Percentiles rank a stretch among this genome's conserved stretches.
Conservation (phyloP, 2,113 vertebrate genomes). For the Cyprinodon tularosa region DNA sequence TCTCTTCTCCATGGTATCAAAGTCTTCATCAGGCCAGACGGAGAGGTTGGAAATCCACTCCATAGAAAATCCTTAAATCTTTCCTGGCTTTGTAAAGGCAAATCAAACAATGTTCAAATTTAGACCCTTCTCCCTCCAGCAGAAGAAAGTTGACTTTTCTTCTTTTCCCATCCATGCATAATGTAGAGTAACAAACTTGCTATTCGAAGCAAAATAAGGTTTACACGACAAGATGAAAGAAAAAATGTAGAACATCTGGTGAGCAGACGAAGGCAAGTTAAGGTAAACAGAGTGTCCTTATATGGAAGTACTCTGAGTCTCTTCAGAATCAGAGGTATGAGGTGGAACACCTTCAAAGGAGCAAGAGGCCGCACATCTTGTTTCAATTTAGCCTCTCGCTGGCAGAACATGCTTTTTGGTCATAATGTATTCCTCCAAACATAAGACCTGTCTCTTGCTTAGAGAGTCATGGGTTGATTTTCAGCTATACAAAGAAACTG, state of each 20-base stretch:
- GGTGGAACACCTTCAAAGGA: conserved; percentile 83
- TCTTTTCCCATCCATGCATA: conserved; percentile 54
- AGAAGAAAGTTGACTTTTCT: conserved; percentile 62
- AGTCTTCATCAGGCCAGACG: conserved; percentile 45
- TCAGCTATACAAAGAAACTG: conserved; percentile 20
- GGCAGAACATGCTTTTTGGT: conserved; percentile 68
- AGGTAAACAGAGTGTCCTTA: conserved; percentile 82
- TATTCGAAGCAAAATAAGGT: conserved; percentile 68
- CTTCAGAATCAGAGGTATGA: conserved; percentile 75
- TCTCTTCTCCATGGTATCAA: conserved; percentile 42
- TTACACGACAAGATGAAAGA: conserved; percentile 76
- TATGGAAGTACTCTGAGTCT: conserved; percentile 74
- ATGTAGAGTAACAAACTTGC: conserved; percentile 65
- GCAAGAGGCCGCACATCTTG: conserved; percentile 79
- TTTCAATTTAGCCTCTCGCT: conserved; percentile 77
- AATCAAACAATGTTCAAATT: conserved; percentile 75
- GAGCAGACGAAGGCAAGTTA: conserved; percentile 79
- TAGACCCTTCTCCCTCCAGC: conserved; percentile 56
- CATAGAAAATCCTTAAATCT: conserved; percentile 63
- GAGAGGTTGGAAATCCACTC: conserved; percentile 26
- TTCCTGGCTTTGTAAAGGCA: conserved; percentile 57
- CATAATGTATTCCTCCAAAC: conserved; percentile 68
- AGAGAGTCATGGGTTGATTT: conserved; percentile 37
- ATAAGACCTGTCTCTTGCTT: conserved; percentile 49
- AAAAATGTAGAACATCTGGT: conserved; percentile 79